Evolutionary conservation across 2,888 invertebrate species (phyloP).

Genomic region (Tenthredo amoena): DNA sequence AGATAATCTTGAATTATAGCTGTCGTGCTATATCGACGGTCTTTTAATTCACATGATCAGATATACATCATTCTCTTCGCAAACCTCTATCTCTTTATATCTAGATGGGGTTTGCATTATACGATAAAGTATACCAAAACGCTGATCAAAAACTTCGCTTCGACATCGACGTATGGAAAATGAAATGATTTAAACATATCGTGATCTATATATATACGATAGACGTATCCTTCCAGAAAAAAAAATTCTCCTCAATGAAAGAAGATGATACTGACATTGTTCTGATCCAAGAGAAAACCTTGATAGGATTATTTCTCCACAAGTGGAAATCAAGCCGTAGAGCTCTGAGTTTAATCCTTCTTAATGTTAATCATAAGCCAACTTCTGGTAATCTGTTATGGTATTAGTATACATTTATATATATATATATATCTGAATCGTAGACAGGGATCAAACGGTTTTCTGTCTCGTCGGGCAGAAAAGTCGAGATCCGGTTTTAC

Average conservation of each 20-base stretch:
- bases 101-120: not conserved
- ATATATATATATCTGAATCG: not conserved
- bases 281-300: not conserved
- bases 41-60: slow-evolving; percentile 13
- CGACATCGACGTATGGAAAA: not conserved
- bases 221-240: not conserved
- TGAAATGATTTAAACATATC: not conserved
- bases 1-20: slow-evolving; percentile 8
- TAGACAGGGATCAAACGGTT: not conserved
- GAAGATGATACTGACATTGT: not conserved
- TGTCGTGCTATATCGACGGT: slow-evolving; percentile 8
- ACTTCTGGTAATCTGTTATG: not conserved
- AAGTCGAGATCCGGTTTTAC: slow-evolving; percentile 40
- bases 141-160: not conserved
- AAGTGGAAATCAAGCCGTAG: not conserved
- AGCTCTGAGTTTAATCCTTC: not conserved
- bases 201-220: not conserved
- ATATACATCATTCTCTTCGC: not conserved
- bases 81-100: not conserved
- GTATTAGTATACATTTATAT: not conserved
- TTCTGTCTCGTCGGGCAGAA: slow-evolving; percentile 4
- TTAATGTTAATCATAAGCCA: not conserved
- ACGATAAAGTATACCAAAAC: not conserved
- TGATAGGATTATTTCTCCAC: not conserved
- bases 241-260: not conserved